A percentile compares a stretch with the other conserved stretches of the same genome.
These are phyloP conservation scores for Rhinoptilus africanus DNA, from an alignment of 2,113 vertebrate species.

Conservation along the genomic window DNA sequence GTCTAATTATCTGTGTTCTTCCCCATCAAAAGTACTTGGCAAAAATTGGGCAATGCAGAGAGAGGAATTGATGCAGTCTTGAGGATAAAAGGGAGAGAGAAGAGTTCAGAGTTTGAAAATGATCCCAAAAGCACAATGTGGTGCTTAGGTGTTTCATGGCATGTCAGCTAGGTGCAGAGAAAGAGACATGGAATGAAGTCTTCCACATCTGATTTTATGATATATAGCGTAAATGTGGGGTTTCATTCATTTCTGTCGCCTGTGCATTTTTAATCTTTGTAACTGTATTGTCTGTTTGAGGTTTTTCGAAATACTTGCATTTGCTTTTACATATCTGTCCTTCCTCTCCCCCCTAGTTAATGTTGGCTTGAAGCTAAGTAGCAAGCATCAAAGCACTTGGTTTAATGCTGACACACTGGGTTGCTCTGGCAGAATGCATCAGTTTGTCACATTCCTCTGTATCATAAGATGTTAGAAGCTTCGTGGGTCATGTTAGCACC, in stretches of 20 bases:
- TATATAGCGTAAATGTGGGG: not conserved
- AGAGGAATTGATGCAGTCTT: not conserved
- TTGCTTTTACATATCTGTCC: not conserved
- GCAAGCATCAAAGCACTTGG: rapidly evolving
- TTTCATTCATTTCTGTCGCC: not conserved
- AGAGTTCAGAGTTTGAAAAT: not conserved
- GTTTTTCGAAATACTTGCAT: not conserved
- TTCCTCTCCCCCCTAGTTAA: not conserved
- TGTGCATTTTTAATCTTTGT: not conserved
- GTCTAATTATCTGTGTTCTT: not conserved
- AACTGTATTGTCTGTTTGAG: not conserved
- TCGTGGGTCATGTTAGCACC: not conserved
- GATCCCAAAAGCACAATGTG: not conserved
- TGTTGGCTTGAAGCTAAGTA: not conserved
- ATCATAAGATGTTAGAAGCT: not conserved
- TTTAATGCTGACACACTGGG: not conserved
- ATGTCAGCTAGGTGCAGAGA: not conserved
- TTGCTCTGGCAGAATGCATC: not conserved
- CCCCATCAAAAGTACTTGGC: not conserved
- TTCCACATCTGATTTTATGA: not conserved
- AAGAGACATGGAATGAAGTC: not conserved
- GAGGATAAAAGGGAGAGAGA: not conserved
- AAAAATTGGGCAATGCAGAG: not conserved
- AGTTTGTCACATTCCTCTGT: not conserved
- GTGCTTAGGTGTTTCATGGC: not conserved